Conservation (phyloP, 2,888 invertebrate species). For the Tribolium freemani region DNA sequence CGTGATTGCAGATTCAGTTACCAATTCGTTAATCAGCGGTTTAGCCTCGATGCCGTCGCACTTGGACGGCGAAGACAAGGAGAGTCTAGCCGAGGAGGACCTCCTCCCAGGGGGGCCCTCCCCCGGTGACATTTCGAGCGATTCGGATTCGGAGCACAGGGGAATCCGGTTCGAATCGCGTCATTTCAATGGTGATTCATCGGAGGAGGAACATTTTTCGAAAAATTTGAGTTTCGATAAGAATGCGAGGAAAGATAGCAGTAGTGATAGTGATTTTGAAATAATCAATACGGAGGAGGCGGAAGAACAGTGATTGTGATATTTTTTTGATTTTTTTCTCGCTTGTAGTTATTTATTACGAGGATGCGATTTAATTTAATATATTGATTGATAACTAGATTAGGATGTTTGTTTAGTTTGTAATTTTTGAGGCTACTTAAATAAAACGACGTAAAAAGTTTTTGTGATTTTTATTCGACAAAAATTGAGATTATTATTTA, state of each 20-base stretch:
- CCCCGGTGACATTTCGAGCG: slow-evolving; percentile 60
- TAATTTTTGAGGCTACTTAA: slow-evolving; percentile 12
- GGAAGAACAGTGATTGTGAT: slow-evolving; percentile 43
- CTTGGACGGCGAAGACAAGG: slow-evolving; percentile 62
- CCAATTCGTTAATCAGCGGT: slow-evolving; percentile 63
- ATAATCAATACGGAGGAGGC: slow-evolving; percentile 62
- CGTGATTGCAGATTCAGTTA: slow-evolving; percentile 61
- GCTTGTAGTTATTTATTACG: slow-evolving; percentile 39
- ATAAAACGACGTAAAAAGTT: slow-evolving; percentile 19
- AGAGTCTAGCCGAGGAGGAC: slow-evolving; percentile 65
- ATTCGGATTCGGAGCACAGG: slow-evolving; percentile 63
- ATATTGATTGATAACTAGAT: not conserved
- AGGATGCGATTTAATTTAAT: slow-evolving; percentile 38
- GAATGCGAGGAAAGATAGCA: slow-evolving; percentile 49
- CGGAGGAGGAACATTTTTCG: slow-evolving; percentile 61
- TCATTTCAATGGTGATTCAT: slow-evolving; percentile 66
- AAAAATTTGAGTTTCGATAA: slow-evolving; percentile 61
- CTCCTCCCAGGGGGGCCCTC: slow-evolving; percentile 56
- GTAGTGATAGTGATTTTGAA: slow-evolving; percentile 65
- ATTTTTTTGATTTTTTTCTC: slow-evolving; percentile 17
- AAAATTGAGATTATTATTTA: not conserved
- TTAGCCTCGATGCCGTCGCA: slow-evolving; percentile 65
- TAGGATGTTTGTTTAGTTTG: slow-evolving; percentile 21
- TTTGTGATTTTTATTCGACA: not conserved
- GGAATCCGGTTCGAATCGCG: slow-evolving; percentile 65